Conservation (phyloP, 2,113 vertebrate species). For the Rostratula benghalensis region DNA sequence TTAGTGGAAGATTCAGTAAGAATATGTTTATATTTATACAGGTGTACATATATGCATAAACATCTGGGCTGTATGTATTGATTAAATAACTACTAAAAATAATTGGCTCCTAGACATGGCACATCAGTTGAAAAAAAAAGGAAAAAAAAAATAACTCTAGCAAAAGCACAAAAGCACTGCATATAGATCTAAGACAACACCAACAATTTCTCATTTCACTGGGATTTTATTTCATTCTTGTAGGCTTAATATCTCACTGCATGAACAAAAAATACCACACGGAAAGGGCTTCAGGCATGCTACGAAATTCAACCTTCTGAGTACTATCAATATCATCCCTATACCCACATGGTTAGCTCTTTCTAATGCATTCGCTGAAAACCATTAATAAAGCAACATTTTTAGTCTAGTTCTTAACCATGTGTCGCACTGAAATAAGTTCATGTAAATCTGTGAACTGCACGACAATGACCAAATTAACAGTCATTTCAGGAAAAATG, state of each 20-base stretch:
- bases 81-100: constrained; percentile 37
- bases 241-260: constrained; percentile 72
- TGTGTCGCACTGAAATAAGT: constrained; percentile 78
- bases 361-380: constrained; percentile 76
- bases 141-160: neutral
- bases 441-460: constrained; percentile 85
- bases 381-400: constrained; percentile 80
- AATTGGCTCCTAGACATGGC: neutral
- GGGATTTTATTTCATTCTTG: constrained; percentile 72
- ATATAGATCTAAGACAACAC: constrained; percentile 53
- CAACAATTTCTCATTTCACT: constrained; percentile 67
- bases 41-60: neutral
- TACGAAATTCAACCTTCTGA: constrained; percentile 73
- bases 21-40: neutral
- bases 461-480: constrained; percentile 85
- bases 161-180: constrained; percentile 1
- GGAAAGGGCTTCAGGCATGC: constrained; percentile 71
- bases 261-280: constrained; percentile 75
- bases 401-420: constrained; percentile 77
- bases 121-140: neutral
- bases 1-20: neutral
- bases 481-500: constrained; percentile 80
- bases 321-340: constrained; percentile 77
- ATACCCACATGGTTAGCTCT: constrained; percentile 77
- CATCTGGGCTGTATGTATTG: neutral